A percentile compares a stretch with the other conserved stretches of the same genome.
These are phyloP conservation scores for Drosophila cardini DNA, from an alignment of 1,140 invertebrate genomes.

Conservation along the genomic window DNA sequence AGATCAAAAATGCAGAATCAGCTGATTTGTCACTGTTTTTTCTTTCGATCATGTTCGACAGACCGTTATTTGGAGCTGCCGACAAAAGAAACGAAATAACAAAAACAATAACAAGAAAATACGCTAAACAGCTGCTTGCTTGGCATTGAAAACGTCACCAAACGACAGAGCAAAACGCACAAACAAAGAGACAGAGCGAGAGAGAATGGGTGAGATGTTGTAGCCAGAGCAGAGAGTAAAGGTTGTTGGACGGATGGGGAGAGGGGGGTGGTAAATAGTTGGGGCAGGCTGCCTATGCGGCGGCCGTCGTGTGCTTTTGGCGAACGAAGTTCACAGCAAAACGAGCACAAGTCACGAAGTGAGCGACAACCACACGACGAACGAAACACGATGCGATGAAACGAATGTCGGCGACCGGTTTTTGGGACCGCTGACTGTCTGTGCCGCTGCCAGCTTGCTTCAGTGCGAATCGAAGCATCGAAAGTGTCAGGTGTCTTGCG, in stretches of 20 bases:
- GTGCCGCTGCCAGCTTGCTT: constrained; percentile 61
- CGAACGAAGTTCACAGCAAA: constrained; percentile 29
- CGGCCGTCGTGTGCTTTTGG: constrained; percentile 39
- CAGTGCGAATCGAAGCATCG: constrained; percentile 70
- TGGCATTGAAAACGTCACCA: constrained; percentile 70
- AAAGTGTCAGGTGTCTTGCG: constrained; percentile 60
- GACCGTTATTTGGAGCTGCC: constrained; percentile 11
- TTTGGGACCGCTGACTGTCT: constrained; percentile 52
- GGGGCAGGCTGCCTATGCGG: constrained; percentile 25
- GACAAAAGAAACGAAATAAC: constrained; percentile 21
- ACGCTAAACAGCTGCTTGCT: constrained; percentile 72
- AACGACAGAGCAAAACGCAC: constrained; percentile 13
- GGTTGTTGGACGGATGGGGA: too few relatives aligned
- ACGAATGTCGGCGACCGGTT: constrained; percentile 40
- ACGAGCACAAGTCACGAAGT: constrained; percentile 9
- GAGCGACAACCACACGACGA: too few relatives aligned
- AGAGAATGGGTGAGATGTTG: neutral
- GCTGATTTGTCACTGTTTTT: neutral
- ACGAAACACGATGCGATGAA: constrained; percentile 33
- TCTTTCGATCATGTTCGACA: constrained; percentile 1
- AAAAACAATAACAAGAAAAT: constrained; percentile 33
- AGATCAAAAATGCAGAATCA: neutral
- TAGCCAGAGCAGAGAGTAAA: constrained; percentile 11
- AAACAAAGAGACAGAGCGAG: constrained; percentile 5
- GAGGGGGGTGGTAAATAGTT: constrained; percentile 17